phyloP scores from a whole-genome alignment of 35 echinoderm and acorn worm genomes.

The Amphiura filiformis region DNA sequence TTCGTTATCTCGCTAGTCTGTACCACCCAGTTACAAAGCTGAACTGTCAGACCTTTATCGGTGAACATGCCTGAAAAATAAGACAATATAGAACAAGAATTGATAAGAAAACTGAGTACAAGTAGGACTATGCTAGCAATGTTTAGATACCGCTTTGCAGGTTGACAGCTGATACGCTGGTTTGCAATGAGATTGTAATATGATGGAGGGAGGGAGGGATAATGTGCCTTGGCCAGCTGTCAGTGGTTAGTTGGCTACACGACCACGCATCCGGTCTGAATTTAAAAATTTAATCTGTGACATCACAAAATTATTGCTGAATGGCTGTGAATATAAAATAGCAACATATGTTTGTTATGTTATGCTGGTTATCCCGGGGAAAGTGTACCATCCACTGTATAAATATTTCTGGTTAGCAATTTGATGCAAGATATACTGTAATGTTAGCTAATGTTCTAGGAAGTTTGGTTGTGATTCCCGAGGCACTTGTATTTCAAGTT shows the following conservation, averaged over 20 bases:
- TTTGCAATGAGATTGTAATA: background rate
- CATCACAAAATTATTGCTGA: too few relatives aligned
- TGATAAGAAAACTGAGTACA: background rate
- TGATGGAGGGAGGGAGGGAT: background rate
- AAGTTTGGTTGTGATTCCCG: too few relatives aligned
- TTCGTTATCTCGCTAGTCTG: slow-evolving; percentile 59
- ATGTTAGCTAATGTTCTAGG: too few relatives aligned
- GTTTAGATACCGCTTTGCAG: background rate
- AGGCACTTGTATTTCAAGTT: too few relatives aligned
- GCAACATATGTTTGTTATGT: too few relatives aligned
- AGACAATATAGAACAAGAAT: background rate
- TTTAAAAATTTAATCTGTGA: background rate
- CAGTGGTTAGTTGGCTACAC: background rate
- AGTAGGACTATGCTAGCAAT: background rate
- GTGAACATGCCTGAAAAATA: slow-evolving; percentile 34
- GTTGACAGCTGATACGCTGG: background rate
- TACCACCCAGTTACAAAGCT: slow-evolving; percentile 83
- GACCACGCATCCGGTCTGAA: background rate
- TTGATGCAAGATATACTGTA: too few relatives aligned
- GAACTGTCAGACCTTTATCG: slow-evolving; percentile 32
- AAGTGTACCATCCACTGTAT: too few relatives aligned
- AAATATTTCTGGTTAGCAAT: too few relatives aligned
- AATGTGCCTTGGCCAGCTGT: background rate
- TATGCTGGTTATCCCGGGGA: too few relatives aligned
- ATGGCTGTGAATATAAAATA: too few relatives aligned